Base-by-base conservation (phyloP, 2,888 invertebrate species). In the Drosophila demipolita region DNA sequence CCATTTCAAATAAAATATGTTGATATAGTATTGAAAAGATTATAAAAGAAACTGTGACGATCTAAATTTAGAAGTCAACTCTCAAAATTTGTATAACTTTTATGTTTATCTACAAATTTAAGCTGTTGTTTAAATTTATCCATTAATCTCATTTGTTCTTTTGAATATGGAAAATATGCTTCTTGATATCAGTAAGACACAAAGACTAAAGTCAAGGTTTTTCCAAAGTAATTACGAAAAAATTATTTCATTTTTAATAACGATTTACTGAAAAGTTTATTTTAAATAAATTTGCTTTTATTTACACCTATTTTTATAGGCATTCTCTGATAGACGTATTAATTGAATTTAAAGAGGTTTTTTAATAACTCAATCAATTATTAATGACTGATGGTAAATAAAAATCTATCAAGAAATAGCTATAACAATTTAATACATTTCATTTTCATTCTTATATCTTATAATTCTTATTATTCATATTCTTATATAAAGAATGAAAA, bases 151-250 rank as follows among this genome's bases (percentile, higher is more conserved):
- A 42, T 26, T 49, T 48, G 9, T 49, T 64, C 17, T 59, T 11
- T 33, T 11, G 58, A 35, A n/a, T 35, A 32, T 55, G 12, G 40
- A 45, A 42, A 11, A 53, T 20, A 42, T 40, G 35, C 29, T 32
- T 15, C n/a, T 33, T 40, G 57, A 72, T 58, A 45, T 52, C 35
- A 38, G 7, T 15, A n/a, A 52, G 29, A 23, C 7, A 11, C 23
- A 69, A 9, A 38, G 52, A 12, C 12, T 35, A 20, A 35, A 61
- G 57, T 61, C 59, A 40, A 59, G 73, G 59, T 38, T 48, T 53
- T 55, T n/a, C 15, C 15, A 23, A 23, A 23, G 3, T 8, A 12
- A 3, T 45, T 45, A 15, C 20, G 1, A 20, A n/a, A 7, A 45
- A 12, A 1, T 8, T 4, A 23, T 15, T 45, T 45, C 1, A 15